Evolutionary conservation across 2,113 vertebrate species (phyloP), one percentile per base, ranked within the genome.

Genomic region (Sardina pilchardus): DNA sequence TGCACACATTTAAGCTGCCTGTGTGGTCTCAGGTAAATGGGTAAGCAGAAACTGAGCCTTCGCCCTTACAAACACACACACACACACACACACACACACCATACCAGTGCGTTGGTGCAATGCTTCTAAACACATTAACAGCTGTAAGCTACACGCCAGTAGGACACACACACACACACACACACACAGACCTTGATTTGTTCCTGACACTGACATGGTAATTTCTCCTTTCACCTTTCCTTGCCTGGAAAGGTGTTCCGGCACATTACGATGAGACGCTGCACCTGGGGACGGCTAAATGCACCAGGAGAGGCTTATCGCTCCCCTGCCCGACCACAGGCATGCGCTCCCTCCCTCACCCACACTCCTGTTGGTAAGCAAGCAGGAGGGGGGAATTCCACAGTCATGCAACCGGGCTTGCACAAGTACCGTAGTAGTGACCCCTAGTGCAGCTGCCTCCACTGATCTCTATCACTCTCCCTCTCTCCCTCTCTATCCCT

Each of bases 211-310:
- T 86, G 81, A 81, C 12, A 34, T 50, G 43, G 36, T 82, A 26
- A 26, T 67, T 67, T 67, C 24, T 67, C 6, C 7, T 67, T 30
- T 8, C n/a, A 30, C 9, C 53, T 1, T 7, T 21, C 53, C 53
- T 19, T 4, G 16, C 50, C 16, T 24, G 53, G 50, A 82, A 85
- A 84, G 26, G 81, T 84, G 85, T 87, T 88, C 82, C 56, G 84
- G 84, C 56, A 63, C 42, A 86, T 88, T 87, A 88, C 84, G 75
- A 59, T 80, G 83, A 42, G 78, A 48, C 67, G 71, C 84, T 50
- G 63, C 89, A 89, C 88, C 88, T 89, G 86, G 84, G 50, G 67
- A 34, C 24, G 48, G 81, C 84, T 83, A 59, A 85, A 86, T 34
- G 24, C 86, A 86, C 56, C 30, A 1, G 75, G 71, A 56, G 36